Evolutionary conservation across 2,797 vertebrate genomes (phyloP).

Genomic region (Myotis pilosus): DNA sequence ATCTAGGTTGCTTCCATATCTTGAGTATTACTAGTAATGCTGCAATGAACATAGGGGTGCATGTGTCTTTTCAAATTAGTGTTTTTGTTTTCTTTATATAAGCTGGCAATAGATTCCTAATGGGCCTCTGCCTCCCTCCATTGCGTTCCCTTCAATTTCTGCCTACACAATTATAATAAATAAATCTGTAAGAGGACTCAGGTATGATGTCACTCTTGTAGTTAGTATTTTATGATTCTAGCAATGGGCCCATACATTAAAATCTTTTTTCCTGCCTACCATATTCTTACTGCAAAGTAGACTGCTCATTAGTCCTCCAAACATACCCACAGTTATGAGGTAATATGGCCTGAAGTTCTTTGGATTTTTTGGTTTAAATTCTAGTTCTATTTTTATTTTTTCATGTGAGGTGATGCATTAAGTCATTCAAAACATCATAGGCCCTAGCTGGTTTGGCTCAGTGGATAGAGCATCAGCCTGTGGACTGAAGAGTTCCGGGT

Average conservation of each 20-base stretch:
- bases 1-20: too few species aligned
- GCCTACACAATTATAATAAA: neutral
- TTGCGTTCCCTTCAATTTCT: neutral
- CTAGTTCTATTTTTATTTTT: neutral
- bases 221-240: neutral
- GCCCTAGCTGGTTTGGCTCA: neutral
- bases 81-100: too few species aligned
- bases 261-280: neutral
- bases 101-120: neutral
- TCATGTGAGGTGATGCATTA: neutral
- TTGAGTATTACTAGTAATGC: too few species aligned
- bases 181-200: neutral
- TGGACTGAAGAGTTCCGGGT: neutral
- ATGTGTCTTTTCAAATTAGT: too few species aligned
- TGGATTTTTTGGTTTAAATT: conserved; percentile 19
- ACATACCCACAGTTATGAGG: neutral
- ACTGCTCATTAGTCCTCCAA: neutral
- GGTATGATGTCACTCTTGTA: neutral
- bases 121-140: neutral
- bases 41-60: too few species aligned
- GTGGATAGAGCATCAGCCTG: neutral
- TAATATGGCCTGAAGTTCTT: conserved; percentile 9
- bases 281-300: neutral
- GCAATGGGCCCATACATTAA: neutral
- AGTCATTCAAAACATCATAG: neutral